These are phyloP conservation scores for Anabas testudineus DNA, from an alignment of 2,797 vertebrate species.

Conservation along the genomic window DNA sequence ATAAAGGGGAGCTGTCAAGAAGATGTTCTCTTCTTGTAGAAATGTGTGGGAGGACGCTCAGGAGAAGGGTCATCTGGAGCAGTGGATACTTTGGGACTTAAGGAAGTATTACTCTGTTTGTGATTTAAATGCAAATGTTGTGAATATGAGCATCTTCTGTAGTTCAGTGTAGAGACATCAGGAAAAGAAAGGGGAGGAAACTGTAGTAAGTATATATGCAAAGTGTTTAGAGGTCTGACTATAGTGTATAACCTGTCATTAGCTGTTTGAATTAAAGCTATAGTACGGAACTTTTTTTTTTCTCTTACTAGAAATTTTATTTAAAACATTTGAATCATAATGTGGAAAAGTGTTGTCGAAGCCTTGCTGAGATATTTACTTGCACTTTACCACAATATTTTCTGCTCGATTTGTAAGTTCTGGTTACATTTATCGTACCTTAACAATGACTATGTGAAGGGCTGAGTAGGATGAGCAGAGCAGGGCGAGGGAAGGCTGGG, in stretches of 20 bases:
- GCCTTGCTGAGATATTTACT: too few relatives aligned
- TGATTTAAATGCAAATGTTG: constrained; percentile 84
- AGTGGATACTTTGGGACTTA: constrained; percentile 78
- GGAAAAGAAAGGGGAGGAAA: constrained; percentile 30
- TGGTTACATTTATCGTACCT: too few relatives aligned
- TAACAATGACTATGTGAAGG: too few relatives aligned
- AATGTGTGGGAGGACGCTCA: constrained; percentile 73
- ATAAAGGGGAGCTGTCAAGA: constrained; percentile 71
- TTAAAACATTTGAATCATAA: too few relatives aligned
- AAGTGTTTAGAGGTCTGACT: constrained; percentile 23
- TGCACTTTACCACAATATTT: too few relatives aligned
- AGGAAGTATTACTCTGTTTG: constrained; percentile 77
- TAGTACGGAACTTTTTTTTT: too few relatives aligned
- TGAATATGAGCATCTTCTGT: constrained; percentile 73
- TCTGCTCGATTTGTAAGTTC: too few relatives aligned
- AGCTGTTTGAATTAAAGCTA: constrained; percentile 16
- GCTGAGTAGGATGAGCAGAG: too few relatives aligned
- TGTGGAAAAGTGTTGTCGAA: too few relatives aligned
- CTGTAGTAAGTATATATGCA: constrained; percentile 26
- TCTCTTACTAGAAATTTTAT: too few relatives aligned
- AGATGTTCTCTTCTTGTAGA: constrained; percentile 71
- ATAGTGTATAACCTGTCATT: constrained; percentile 44
- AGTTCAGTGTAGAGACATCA: constrained; percentile 49
- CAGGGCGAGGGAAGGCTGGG: too few relatives aligned
- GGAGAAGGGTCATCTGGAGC: constrained; percentile 73